These are phyloP conservation scores for Temnothorax rugatulus DNA, from an alignment of 2,888 invertebrate genomes.

Conservation along the genomic window DNA sequence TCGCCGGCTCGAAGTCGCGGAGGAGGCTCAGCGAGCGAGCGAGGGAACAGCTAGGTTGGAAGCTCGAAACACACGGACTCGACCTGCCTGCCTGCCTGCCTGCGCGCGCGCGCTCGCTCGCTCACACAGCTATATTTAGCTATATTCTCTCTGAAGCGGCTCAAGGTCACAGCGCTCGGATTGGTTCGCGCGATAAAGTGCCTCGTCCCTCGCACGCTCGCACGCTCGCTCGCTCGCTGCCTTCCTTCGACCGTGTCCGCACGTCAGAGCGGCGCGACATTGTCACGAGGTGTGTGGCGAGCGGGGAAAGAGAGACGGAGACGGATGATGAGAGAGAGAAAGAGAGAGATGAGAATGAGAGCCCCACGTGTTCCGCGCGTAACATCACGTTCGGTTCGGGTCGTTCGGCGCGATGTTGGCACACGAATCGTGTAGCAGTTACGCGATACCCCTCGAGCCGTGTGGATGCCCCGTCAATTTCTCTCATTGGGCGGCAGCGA, in stretches of 20 bases:
- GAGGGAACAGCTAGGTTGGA: constrained; percentile 65
- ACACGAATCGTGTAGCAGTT: constrained; percentile 56
- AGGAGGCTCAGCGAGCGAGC: constrained; percentile 41
- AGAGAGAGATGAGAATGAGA: constrained; percentile 11
- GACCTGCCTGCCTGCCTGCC: not conserved
- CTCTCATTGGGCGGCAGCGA: constrained; percentile 14
- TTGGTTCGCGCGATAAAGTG: constrained; percentile 79
- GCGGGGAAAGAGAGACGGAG: not conserved
- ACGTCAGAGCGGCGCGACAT: constrained; percentile 43
- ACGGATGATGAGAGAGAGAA: not conserved
- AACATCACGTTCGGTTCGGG: constrained; percentile 42
- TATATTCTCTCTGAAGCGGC: constrained; percentile 76
- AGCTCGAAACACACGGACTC: constrained; percentile 24
- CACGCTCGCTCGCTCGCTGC: constrained; percentile 34
- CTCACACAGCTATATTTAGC: constrained; percentile 78
- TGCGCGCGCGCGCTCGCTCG: constrained; percentile 56
- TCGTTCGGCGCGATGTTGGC: constrained; percentile 52
- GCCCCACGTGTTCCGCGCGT: constrained; percentile 46
- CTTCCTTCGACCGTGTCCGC: constrained; percentile 46
- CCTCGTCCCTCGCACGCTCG: constrained; percentile 62
- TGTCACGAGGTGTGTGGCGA: constrained; percentile 42
- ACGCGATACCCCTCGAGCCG: constrained; percentile 56
- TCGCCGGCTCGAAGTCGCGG: constrained; percentile 27
- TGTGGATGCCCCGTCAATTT: constrained; percentile 50
- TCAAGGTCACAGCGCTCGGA: constrained; percentile 80